These are phyloP conservation scores for Andinoacara biseriatus DNA, from an alignment of 2,113 vertebrate genomes.

Conservation along the genomic window DNA sequence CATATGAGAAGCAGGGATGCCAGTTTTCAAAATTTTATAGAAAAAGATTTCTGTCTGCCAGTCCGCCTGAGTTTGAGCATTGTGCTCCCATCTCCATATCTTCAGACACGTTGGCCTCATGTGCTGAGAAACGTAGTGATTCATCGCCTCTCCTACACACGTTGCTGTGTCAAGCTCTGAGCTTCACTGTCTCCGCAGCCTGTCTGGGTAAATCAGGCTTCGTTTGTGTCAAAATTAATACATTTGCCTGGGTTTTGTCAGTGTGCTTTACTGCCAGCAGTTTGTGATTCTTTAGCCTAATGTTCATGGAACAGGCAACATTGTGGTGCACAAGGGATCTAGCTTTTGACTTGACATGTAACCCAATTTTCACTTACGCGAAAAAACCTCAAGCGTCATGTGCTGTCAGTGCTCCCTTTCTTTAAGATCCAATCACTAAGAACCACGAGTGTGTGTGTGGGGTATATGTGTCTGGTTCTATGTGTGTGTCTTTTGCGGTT, in stretches of 20 bases:
- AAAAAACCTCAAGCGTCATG: slow-evolving; percentile 26
- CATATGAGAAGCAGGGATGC: background rate
- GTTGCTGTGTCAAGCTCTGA: background rate
- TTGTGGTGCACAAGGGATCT: slow-evolving; percentile 34
- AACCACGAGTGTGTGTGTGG: slow-evolving; percentile 47
- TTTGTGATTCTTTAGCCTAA: slow-evolving; percentile 15
- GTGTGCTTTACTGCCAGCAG: background rate
- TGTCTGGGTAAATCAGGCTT: slow-evolving; percentile 28
- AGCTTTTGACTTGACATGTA: slow-evolving; percentile 62
- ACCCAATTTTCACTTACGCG: slow-evolving; percentile 65
- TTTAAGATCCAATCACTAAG: slow-evolving; percentile 47
- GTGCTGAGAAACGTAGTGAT: background rate
- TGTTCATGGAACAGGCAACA: slow-evolving; percentile 14
- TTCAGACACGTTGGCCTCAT: slow-evolving; percentile 1
- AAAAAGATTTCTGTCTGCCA: background rate
- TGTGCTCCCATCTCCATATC: background rate
- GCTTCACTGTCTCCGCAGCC: slow-evolving; percentile 9
- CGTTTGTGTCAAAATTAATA: slow-evolving; percentile 38
- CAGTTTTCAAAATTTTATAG: background rate
- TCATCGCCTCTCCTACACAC: background rate
- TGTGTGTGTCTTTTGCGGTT: slow-evolving; percentile 55
- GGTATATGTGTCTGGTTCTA: slow-evolving; percentile 46
- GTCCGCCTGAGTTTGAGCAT: background rate
- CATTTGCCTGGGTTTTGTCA: background rate
- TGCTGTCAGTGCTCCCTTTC: slow-evolving; percentile 63